Evolutionary conservation across 2,113 vertebrate genomes (phyloP), one percentile per base, ranked within the genome.

Genomic region (Nematolebias whitei): DNA sequence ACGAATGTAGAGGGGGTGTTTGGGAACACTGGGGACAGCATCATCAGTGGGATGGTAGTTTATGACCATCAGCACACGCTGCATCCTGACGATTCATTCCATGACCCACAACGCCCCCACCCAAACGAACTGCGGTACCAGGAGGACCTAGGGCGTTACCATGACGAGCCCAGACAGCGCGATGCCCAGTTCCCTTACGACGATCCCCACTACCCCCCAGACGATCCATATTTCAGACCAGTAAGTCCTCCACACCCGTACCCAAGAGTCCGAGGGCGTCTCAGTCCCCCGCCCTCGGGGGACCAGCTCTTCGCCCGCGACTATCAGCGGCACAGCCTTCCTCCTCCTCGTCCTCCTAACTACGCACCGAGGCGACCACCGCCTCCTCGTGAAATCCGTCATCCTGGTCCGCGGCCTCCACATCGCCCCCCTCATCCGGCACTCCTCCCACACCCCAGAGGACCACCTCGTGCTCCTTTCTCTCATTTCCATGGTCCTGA

Each of bases 401-500:
- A 78, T 19, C 85, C 84, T 0, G 82, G 78, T 41, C 58, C 68
- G 11, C 50, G 87, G 45, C 85, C 55, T 40, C 89, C 56, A 0
- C 87, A 44, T 29, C 81, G 73, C 19, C 83, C 63, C 14, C 85
- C 72, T n/a, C 88, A 68, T 22, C 76, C 74, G 11, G 68, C 44
- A 14, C 87, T 32, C 18, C 82, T 70, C 45, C 86, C 78, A 2
- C 85, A 64, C 38, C 85, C 71, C 2, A 80, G 89, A 43, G 90
- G 86, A 1, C 82, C 67, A 2, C 78, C 78, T 11, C 70, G 58
- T 2, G 48, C 64, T 0, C 88, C 87, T 0, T 89, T 93, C 41
- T 84, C 92, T 9, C 92, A 85, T 11, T 95, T 94, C 61, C 79
- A 54, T 7, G 93, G 95, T 4, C 90, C 93, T 13, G 93, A 94